Percentiles rank a stretch among this genome's conserved stretches.
Conservation (phyloP, 2,797 vertebrate genomes). For the Gymnodraco acuticeps region DNA sequence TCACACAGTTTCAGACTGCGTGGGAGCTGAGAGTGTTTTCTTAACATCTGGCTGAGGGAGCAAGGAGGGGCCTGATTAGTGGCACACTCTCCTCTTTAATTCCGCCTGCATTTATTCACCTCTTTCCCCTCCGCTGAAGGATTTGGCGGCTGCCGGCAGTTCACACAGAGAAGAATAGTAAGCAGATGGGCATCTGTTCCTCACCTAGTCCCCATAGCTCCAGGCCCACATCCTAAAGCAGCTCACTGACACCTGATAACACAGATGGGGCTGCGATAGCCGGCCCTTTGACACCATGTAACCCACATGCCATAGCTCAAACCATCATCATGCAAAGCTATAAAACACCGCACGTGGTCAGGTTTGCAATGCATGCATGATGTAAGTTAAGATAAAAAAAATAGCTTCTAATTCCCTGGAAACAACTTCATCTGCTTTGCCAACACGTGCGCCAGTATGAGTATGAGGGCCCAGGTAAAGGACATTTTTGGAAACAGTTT, state of each 20-base stretch:
- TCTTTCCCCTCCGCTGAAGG: constrained; percentile 24
- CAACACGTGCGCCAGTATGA: background rate
- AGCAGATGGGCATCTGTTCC: constrained; percentile 69
- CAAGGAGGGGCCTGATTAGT: constrained; percentile 50
- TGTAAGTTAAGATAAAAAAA: background rate
- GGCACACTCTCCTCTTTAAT: constrained; percentile 33
- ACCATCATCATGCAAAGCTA: background rate
- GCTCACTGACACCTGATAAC: constrained; percentile 59
- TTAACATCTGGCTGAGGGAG: constrained; percentile 59
- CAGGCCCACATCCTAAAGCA: constrained; percentile 60
- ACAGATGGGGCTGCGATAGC: constrained; percentile 55
- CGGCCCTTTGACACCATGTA: constrained; percentile 37
- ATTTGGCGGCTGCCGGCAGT: constrained; percentile 37
- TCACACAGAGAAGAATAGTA: constrained; percentile 63
- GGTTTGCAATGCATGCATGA: background rate
- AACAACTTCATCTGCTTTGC: background rate
- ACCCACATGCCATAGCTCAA: constrained; percentile 41
- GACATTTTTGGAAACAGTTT: constrained; percentile 5
- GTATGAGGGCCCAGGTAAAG: background rate
- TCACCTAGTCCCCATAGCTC: constrained; percentile 56
- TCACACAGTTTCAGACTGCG: constrained; percentile 8
- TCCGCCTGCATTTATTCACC: constrained; percentile 48
- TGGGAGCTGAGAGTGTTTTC: constrained; percentile 16
- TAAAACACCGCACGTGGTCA: background rate
- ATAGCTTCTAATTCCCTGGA: background rate